These are phyloP conservation scores for Drosophila aldrichi DNA, from an alignment of 2,888 invertebrate genomes.

Conservation along the genomic window DNA sequence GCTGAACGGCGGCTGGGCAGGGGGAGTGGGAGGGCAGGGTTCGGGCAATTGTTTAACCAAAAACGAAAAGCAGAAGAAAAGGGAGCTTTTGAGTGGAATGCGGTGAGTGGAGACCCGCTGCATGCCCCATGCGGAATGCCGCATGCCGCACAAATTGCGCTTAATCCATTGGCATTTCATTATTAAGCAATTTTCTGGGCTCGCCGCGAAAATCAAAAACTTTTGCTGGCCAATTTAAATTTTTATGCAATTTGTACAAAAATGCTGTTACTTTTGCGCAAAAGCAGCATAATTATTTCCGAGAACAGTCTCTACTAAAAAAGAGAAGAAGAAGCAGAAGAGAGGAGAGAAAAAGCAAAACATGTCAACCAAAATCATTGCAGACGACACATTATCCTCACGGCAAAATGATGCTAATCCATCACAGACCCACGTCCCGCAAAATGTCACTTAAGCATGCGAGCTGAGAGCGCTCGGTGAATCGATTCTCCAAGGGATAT, in stretches of 20 bases:
- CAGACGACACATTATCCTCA: conserved; percentile 83
- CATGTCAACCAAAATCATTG: conserved; percentile 81
- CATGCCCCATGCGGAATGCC: conserved; percentile 44
- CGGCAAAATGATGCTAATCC: conserved; percentile 84
- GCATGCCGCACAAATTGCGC: conserved; percentile 76
- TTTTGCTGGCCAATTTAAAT: conserved; percentile 72
- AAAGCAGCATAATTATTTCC: conserved; percentile 84
- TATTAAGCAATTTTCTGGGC: conserved; percentile 77
- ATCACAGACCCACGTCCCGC: conserved; percentile 77
- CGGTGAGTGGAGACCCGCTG: conserved; percentile 29
- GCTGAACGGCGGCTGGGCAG: conserved; percentile 4
- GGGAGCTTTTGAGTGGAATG: conserved; percentile 53
- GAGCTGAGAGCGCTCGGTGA: conserved; percentile 46
- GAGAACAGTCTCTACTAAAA: conserved; percentile 67
- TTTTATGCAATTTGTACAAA: conserved; percentile 83
- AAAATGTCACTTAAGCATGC: conserved; percentile 80
- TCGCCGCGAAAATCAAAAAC: conserved; percentile 44
- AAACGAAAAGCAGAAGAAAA: conserved; percentile 9
- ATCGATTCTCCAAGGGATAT: conserved; percentile 54
- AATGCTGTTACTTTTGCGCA: conserved; percentile 82
- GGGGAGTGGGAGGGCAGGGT: too few species aligned
- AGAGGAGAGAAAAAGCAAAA: conserved; percentile 32
- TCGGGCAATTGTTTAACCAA: conserved; percentile 35
- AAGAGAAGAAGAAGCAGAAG: conserved; percentile 22
- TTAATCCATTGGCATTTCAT: conserved; percentile 81